These are phyloP conservation scores for Athripsodes cinereus DNA, from an alignment of 2,888 invertebrate species.

Conservation along the genomic window DNA sequence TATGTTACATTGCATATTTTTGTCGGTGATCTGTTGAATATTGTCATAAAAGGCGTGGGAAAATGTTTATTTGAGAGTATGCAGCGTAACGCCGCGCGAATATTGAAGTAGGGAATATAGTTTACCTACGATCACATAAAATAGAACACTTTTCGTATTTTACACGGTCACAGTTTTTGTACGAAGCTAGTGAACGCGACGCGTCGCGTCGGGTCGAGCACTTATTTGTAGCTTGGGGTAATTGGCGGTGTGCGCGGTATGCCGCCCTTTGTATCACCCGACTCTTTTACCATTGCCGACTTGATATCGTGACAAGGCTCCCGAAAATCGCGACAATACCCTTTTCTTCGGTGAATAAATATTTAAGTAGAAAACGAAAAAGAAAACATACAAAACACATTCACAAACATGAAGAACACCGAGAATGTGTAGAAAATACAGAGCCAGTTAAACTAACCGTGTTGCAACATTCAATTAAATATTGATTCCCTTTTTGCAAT, in stretches of 20 bases:
- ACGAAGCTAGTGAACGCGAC: not conserved
- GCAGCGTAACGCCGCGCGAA: no score
- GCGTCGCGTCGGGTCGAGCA: constrained; percentile 17
- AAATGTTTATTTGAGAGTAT: no score
- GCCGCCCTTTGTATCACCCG: constrained; percentile 12
- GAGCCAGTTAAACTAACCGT: no score
- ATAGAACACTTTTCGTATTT: no score
- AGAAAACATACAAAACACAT: not conserved
- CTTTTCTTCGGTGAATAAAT: constrained; percentile 2
- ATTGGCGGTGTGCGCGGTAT: constrained; percentile 13
- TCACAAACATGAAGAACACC: not conserved
- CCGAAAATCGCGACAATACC: constrained; percentile 14
- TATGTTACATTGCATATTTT: no score
- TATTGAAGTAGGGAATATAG: no score
- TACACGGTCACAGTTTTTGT: no score
- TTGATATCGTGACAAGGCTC: constrained; percentile 6
- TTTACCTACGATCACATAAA: no score
- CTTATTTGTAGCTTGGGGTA: constrained; percentile 22
- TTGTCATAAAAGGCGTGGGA: no score
- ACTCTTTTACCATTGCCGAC: constrained; percentile 5
- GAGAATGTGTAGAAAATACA: constrained; percentile 1
- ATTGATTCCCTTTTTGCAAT: not conserved
- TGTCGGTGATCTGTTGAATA: no score
- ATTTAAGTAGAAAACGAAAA: constrained; percentile 1
- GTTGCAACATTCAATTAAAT: no score